phyloP scores from a whole-genome alignment of 2,113 vertebrate species.

The Craseonycteris thonglongyai region DNA sequence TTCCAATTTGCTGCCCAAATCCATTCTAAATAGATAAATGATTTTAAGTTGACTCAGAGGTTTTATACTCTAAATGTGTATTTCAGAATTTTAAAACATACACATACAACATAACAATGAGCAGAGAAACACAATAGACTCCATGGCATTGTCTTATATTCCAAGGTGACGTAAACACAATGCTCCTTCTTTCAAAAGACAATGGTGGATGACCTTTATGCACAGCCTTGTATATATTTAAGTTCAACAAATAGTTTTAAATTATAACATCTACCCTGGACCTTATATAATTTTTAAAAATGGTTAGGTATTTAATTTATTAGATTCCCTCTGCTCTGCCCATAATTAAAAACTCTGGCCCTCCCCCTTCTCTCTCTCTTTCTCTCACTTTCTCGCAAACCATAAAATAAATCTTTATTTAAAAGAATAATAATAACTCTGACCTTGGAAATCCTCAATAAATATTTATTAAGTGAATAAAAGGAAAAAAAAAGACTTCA shows the following conservation, averaged over 20 bases:
- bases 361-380: too few relatives aligned
- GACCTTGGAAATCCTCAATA: conserved; percentile 38
- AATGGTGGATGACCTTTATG: neutral
- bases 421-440: conserved; percentile 42
- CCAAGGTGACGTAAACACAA: neutral
- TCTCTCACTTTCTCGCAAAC: too few relatives aligned
- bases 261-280: neutral
- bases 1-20: neutral
- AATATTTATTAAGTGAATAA: conserved; percentile 57
- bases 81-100: neutral
- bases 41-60: too few relatives aligned
- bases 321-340: neutral
- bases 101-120: neutral
- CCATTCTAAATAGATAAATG: neutral
- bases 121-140: neutral
- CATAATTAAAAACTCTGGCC: conserved; percentile 42
- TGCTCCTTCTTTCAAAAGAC: neutral
- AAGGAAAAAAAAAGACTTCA: neutral
- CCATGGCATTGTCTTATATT: neutral
- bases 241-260: neutral
- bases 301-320: neutral
- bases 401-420: too few relatives aligned
- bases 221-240: neutral
- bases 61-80: neutral
- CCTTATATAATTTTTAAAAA: neutral